Percentiles rank a stretch among this genome's conserved stretches.
phyloP scores from a whole-genome alignment of 64 coral and sea anemone species.

The Astreopora myriophthalma region DNA sequence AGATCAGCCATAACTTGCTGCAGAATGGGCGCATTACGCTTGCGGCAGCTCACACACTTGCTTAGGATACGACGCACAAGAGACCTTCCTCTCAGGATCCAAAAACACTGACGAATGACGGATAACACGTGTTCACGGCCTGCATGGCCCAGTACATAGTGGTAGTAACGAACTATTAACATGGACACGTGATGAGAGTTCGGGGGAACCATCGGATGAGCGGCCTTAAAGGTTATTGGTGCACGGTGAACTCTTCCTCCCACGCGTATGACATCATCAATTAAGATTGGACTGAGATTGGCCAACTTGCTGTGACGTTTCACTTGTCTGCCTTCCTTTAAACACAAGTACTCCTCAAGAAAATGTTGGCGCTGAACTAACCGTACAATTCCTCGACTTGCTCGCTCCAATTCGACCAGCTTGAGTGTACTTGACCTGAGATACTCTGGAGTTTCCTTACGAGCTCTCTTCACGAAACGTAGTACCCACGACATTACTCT shows the following conservation, averaged over 20 bases:
- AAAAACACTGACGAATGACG: slow-evolving; percentile 16
- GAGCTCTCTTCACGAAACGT: background rate
- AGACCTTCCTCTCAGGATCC: slow-evolving; percentile 36
- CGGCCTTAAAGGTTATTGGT: background rate
- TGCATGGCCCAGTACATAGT: background rate
- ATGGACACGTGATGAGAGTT: background rate
- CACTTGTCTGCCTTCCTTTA: background rate
- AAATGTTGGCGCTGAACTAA: slow-evolving; percentile 1
- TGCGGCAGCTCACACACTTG: slow-evolving; percentile 39
- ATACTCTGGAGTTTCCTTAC: background rate
- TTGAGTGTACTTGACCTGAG: background rate
- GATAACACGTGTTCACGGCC: slow-evolving; percentile 35
- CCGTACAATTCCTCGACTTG: background rate
- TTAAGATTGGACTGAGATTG: background rate
- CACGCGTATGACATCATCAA: background rate
- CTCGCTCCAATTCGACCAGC: background rate
- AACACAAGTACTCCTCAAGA: background rate
- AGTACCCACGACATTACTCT: slow-evolving; percentile 38
- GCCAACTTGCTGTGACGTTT: slow-evolving; percentile 25
- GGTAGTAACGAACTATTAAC: slow-evolving; percentile 31
- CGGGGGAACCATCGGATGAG: slow-evolving; percentile 23
- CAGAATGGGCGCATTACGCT: background rate
- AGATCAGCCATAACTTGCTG: slow-evolving; percentile 54
- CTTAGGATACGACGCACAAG: background rate
- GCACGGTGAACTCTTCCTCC: slow-evolving; percentile 44